Evolutionary conservation across 2,888 invertebrate genomes (phyloP), one percentile per base, ranked within the genome.

Genomic region (Orchesella flavescens): DNA sequence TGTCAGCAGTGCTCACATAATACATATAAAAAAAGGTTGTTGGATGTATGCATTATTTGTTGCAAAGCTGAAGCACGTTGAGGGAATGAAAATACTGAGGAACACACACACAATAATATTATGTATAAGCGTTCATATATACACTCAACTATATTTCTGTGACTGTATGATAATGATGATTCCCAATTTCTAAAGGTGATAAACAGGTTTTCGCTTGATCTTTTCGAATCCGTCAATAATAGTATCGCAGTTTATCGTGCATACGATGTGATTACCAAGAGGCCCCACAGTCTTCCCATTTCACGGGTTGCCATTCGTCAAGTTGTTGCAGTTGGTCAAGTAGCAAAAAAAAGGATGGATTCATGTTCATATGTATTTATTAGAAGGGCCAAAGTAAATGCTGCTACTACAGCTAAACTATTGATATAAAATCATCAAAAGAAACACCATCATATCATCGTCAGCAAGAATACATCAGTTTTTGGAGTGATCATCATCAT

Each of bases 181-280:
- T 80, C 80, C 72, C 63, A 80, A 80, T 80, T 80, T 80, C 73
- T 80, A 80, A 66, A 80, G 72, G 73, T 79, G 80, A 80, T 80
- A 73, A 80, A 80, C 80, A 80, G 80, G 80, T 80, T 80, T 80
- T 73, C 66, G 73, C 80, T 73, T 80, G 57, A 68, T 80, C 73
- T 73, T 80, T 73, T 73, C 73, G 43, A 79, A 79, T 69, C 44
- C 69, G 21, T 65, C 73, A 49, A 7, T 34, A 34, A 34, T 34
- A 34, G 34, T 34, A 34, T 34, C 34, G 34, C 34, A 34, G 34
- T 34, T 34, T 34, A 34, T 34, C 34, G 34, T 34, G 34, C 34
- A 34, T 34, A 34, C 34, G 34, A 34, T 34, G 34, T 34, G 34
- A 34, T 34, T 34, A 34, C 34, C 34, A 79, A 59, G 72, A 72